Evolutionary conservation across 2,113 vertebrate genomes (phyloP).

Genomic region (Poecilia latipinna): DNA sequence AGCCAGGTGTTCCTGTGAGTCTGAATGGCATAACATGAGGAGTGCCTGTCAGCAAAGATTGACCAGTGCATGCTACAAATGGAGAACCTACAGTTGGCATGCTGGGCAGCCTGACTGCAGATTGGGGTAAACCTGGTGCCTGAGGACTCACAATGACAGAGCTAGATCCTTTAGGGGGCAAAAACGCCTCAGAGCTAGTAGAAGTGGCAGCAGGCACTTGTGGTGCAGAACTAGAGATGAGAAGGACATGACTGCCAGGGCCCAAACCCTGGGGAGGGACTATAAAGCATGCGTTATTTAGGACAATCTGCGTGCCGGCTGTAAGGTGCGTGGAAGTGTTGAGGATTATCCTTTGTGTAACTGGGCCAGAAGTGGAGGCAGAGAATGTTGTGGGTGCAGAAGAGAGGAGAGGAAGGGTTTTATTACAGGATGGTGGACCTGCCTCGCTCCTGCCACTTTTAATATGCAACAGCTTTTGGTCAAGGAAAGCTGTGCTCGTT

Average conservation of each 20-base stretch:
- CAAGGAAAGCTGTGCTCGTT: constrained; percentile 34
- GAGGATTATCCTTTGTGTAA: constrained; percentile 93
- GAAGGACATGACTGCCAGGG: constrained; percentile 91
- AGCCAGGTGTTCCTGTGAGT: constrained; percentile 23
- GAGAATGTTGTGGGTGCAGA: constrained; percentile 43
- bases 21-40: constrained; percentile 35
- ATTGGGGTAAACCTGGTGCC: constrained; percentile 40
- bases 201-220: constrained; percentile 67
- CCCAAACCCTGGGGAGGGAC: constrained; percentile 94
- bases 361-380: constrained; percentile 65
- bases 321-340: constrained; percentile 89
- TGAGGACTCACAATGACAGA: constrained; percentile 32
- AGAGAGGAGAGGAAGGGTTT: constrained; percentile 27
- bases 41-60: constrained; percentile 35
- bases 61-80: constrained; percentile 50
- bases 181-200: constrained; percentile 25
- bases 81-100: constrained; percentile 46
- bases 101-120: constrained; percentile 40
- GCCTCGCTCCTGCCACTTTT: constrained; percentile 25
- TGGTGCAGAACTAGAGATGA: constrained; percentile 83
- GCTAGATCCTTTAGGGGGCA: constrained; percentile 37
- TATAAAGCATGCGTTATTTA: constrained; percentile 90
- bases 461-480: constrained; percentile 22
- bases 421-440: constrained; percentile 20
- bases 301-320: constrained; percentile 94